Base-by-base conservation (phyloP, 1,140 invertebrate species). In the Centruroides vittatus region DNA sequence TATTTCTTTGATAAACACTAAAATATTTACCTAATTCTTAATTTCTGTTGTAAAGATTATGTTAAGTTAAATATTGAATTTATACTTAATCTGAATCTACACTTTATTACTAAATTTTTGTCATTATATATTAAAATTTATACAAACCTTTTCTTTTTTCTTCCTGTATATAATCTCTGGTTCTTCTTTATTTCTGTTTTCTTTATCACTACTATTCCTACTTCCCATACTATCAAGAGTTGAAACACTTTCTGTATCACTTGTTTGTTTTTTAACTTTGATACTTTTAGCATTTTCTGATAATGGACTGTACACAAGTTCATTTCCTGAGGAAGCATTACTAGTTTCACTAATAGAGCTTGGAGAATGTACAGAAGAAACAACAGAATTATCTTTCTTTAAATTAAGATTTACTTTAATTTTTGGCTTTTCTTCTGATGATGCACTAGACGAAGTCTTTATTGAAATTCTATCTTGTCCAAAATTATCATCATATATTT, bases 201-300 rank as follows among this genome's bases (percentile, higher is more conserved):
- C 83, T 65, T 83, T 81, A 64, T 81, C 82, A 55, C 81, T 67
- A 41, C 61, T 67, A 57, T n/a, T 50, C 35, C 50, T 46, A 57
- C 65, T 86, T 64, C 88, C 86, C 70, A 87, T 85, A 72, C 85
- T 87, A 67, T 83, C 82, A 63, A 85, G 84, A 7, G 86, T 86
- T 7, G 85, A 84, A 57, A 90, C 82, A 67, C 86, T 89, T 70
- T 90, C 88, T 1, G 83, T 85, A 72, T 90, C 88, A 36, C 60
- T 64, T 35, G 60, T 61, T 11, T 61, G 47, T 35, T 60, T 66
- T 35, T 55, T 58, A 52, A 63, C 41, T 41, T 41, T 41, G 8
- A 5, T 41, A 58, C 60, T 54, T 60, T 65, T 69, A 8, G 61
- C 65, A 64, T 67, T 62, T 47, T 67, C 61, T 9, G 57, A 50